These are phyloP conservation scores for Anagrus nilaparvatae DNA, from an alignment of 1,140 invertebrate species.

Conservation along the genomic window DNA sequence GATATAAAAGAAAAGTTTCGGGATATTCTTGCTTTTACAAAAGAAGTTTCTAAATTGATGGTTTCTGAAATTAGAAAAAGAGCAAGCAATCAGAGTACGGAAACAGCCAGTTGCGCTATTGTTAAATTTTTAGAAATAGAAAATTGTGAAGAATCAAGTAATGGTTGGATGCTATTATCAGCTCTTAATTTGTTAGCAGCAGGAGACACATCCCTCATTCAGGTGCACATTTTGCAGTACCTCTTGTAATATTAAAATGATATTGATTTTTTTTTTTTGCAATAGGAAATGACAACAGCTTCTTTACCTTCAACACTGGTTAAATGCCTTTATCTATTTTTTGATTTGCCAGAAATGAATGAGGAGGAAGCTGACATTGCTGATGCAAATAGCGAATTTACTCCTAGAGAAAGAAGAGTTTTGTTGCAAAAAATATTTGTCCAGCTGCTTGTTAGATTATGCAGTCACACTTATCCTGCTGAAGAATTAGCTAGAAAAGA, in stretches of 20 bases:
- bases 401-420: slow-evolving; percentile 79
- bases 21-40: slow-evolving; percentile 85
- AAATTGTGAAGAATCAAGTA: slow-evolving; percentile 83
- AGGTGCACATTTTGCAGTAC: slow-evolving; percentile 34
- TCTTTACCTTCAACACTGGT: slow-evolving; percentile 95
- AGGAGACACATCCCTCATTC: slow-evolving; percentile 66
- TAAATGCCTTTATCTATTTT: slow-evolving; percentile 97
- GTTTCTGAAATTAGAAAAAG: slow-evolving; percentile 87
- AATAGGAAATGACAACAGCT: slow-evolving; percentile 85
- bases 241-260: slow-evolving; percentile 29
- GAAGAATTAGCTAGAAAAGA: slow-evolving; percentile 95
- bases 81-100: slow-evolving; percentile 91
- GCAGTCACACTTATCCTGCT: not conserved
- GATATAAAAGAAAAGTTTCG: slow-evolving; percentile 95
- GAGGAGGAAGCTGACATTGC: slow-evolving; percentile 66
- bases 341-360: slow-evolving; percentile 89
- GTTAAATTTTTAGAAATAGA: slow-evolving; percentile 92
- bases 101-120: slow-evolving; percentile 90
- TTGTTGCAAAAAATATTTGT: slow-evolving; percentile 94
- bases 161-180: slow-evolving; percentile 92
- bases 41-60: slow-evolving; percentile 90
- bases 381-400: slow-evolving; percentile 73
- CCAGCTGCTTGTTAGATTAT: slow-evolving; percentile 57
- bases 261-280: slow-evolving; percentile 5
- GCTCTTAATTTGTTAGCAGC: slow-evolving; percentile 84